Percentiles rank a stretch among this genome's conserved stretches.
These are phyloP conservation scores for Cephonodes hylas DNA, from an alignment of 2,888 invertebrate genomes.

Conservation along the genomic window DNA sequence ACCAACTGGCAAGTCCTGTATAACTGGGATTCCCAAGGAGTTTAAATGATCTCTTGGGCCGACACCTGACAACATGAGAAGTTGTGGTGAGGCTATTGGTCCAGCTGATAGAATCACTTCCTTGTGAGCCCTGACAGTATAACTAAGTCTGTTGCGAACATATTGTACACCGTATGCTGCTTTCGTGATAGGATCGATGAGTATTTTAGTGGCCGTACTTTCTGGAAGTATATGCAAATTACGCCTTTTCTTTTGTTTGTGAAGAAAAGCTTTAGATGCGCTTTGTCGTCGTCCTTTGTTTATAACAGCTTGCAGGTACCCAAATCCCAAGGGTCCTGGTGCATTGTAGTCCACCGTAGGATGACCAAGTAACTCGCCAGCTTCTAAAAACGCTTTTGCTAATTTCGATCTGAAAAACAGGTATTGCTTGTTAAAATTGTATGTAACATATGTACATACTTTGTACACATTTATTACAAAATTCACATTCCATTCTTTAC, in stretches of 20 bases:
- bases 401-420: slow-evolving; percentile 64
- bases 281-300: slow-evolving; percentile 83
- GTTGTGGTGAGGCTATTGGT: slow-evolving; percentile 92
- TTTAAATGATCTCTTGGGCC: slow-evolving; percentile 79
- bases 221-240: slow-evolving; percentile 86
- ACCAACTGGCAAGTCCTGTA: slow-evolving; percentile 85
- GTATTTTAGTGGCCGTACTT: slow-evolving; percentile 83
- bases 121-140: slow-evolving; percentile 82
- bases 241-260: slow-evolving; percentile 78
- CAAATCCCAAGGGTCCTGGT: slow-evolving; percentile 83
- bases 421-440: too few relatives aligned
- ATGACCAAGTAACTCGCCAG: slow-evolving; percentile 84
- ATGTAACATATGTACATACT: too few relatives aligned
- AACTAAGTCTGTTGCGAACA: slow-evolving; percentile 69
- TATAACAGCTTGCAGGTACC: slow-evolving; percentile 83
- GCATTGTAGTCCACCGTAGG: slow-evolving; percentile 86
- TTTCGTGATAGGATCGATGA: slow-evolving; percentile 83
- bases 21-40: slow-evolving; percentile 78
- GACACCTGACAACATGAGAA: slow-evolving; percentile 92
- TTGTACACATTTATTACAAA: neutral
- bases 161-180: slow-evolving; percentile 86
- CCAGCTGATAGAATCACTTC: slow-evolving; percentile 94
- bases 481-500: slow-evolving; percentile 36
- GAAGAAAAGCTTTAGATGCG: slow-evolving; percentile 83
- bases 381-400: slow-evolving; percentile 78